A percentile compares a stretch with the other conserved stretches of the same genome.
Conservation (phyloP, 2,888 invertebrate genomes). For the Escarpia spicata region DNA sequence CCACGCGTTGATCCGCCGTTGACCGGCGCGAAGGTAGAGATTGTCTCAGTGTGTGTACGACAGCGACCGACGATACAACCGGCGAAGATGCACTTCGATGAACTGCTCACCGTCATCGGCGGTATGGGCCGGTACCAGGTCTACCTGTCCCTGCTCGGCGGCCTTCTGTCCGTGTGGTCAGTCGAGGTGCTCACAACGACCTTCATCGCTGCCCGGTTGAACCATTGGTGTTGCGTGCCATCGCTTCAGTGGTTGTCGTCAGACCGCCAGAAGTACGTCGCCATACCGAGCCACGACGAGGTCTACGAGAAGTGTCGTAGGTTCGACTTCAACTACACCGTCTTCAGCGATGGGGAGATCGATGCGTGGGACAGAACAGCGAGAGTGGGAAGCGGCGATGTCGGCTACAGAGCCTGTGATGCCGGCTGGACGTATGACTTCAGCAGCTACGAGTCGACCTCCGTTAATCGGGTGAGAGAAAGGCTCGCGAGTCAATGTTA, state of each 20-base stretch:
- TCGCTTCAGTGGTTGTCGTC: background rate
- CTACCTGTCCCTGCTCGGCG: background rate
- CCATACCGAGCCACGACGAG: conserved; percentile 28
- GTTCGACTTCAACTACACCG: conserved; percentile 25
- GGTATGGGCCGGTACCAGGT: conserved; percentile 22
- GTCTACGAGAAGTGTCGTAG: conserved; percentile 27
- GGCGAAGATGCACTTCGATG: conserved; percentile 22
- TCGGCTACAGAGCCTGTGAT: conserved; percentile 22
- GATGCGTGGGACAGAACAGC: conserved; percentile 22
- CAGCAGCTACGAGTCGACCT: conserved; percentile 30
- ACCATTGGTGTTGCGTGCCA: background rate
- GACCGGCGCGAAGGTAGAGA: background rate
- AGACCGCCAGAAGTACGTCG: conserved; percentile 27
- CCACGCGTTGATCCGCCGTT: background rate
- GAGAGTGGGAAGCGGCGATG: background rate
- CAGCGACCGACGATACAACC: background rate
- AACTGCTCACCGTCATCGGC: conserved; percentile 18
- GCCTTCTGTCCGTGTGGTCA: conserved; percentile 21
- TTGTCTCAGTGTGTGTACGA: background rate
- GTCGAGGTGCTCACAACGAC: conserved; percentile 4
- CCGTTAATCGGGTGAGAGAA: background rate
- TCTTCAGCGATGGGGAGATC: conserved; percentile 23
- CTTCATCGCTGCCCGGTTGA: background rate
- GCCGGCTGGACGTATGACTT: conserved; percentile 34
- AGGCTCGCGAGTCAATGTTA: background rate